Evolutionary conservation across 2,797 vertebrate genomes (phyloP).

Genomic region (Eulemur mongoz): DNA sequence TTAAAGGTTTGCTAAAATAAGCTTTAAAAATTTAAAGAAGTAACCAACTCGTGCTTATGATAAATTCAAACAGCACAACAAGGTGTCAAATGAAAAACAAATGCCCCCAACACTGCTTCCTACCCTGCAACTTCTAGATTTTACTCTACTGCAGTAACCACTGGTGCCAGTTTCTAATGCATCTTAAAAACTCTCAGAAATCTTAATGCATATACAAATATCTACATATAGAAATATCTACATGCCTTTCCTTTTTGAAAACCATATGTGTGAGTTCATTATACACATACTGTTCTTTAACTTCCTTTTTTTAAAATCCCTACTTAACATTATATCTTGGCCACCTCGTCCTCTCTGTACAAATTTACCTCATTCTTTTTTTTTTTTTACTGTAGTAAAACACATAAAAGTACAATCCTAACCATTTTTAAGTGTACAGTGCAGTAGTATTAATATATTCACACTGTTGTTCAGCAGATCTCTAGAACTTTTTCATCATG

Average conservation of each 20-base stretch:
- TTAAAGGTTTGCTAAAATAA: not conserved
- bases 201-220: not conserved
- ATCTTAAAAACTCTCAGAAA: not conserved
- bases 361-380: not conserved
- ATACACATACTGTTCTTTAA: not conserved
- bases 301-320: no score
- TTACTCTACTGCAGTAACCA: not conserved
- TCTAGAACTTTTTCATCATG: not conserved
- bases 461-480: no score
- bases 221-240: not conserved
- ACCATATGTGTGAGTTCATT: not conserved
- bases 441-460: not conserved
- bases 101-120: not conserved
- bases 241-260: not conserved
- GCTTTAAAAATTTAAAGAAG: not conserved
- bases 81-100: constrained; percentile 26
- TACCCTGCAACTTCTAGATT: no score
- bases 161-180: not conserved
- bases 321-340: not conserved
- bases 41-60: not conserved
- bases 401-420: not conserved
- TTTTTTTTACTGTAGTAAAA: not conserved
- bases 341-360: not conserved
- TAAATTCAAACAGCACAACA: not conserved
- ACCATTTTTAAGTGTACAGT: not conserved